Evolutionary conservation across 2,113 vertebrate species (phyloP).

Genomic region (Microcebus murinus): DNA sequence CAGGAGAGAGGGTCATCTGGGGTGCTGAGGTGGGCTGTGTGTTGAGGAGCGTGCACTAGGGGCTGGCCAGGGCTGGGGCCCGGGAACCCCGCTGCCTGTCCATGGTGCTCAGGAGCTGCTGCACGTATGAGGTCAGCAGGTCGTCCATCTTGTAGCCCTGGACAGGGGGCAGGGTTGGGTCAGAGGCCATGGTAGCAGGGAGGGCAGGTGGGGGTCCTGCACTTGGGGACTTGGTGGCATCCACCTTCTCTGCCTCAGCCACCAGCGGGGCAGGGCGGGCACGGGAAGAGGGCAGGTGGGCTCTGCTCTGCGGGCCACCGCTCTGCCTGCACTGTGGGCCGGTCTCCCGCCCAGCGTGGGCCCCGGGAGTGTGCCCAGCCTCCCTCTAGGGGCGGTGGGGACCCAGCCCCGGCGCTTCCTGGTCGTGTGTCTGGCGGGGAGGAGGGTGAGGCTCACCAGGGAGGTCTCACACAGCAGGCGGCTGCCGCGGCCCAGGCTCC

Average conservation of each 20-base stretch:
- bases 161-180: constrained; percentile 37
- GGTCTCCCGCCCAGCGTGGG: neutral
- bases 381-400: neutral
- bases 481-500: constrained; percentile 91
- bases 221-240: neutral
- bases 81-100: constrained; percentile 83
- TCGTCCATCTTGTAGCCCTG: constrained; percentile 99
- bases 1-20: accelerated
- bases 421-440: neutral
- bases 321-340: neutral
- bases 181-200: neutral
- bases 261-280: neutral
- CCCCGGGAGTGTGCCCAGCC: accelerated
- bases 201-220: neutral
- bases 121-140: constrained; percentile 94
- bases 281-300: neutral
- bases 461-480: constrained; percentile 98
- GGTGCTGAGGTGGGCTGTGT: too few species aligned
- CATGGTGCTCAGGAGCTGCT: constrained; percentile 85
- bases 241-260: neutral
- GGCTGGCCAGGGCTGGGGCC: constrained; percentile 47
- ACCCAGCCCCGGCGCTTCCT: neutral
- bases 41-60: constrained; percentile 16
- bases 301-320: too few species aligned
- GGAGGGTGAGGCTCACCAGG: constrained; percentile 88